Evolutionary conservation across 2,113 vertebrate species (phyloP).

Genomic region (Corynorhinus townsendii): DNA sequence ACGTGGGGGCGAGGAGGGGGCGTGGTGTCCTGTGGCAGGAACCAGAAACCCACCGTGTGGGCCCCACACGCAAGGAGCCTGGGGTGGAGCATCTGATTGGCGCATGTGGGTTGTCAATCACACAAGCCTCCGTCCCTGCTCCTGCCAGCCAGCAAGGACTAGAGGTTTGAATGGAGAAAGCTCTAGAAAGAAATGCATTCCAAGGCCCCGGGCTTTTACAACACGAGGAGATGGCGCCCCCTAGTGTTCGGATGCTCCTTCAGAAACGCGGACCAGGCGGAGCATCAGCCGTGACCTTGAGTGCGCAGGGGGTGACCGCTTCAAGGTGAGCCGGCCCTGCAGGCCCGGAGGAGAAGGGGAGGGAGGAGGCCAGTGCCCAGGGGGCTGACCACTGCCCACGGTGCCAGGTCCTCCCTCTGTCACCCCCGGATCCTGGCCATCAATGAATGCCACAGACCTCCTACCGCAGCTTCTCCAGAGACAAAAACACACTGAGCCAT

Average conservation of each 20-base stretch:
- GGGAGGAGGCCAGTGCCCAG: neutral
- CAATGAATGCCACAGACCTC: neutral
- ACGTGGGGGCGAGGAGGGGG: too few species aligned
- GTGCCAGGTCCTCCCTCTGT: neutral
- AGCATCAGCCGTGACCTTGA: constrained; percentile 13
- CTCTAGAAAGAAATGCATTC: constrained; percentile 31
- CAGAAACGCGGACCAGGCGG: neutral
- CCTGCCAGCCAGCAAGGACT: too few species aligned
- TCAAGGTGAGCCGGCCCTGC: neutral
- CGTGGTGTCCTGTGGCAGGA: too few species aligned
- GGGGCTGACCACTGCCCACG: neutral
- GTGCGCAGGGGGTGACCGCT: accelerated
- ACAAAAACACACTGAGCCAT: neutral
- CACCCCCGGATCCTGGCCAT: neutral
- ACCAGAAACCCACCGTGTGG: neutral
- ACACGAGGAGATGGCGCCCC: neutral
- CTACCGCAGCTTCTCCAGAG: neutral
- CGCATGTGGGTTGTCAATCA: neutral
- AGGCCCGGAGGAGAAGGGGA: neutral
- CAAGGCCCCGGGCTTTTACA: neutral
- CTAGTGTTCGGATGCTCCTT: neutral
- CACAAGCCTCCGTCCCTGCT: neutral
- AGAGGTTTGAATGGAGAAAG: neutral
- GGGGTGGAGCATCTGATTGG: neutral
- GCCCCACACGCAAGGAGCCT: neutral